Evolutionary conservation across 2,888 invertebrate species (phyloP), one percentile per base, ranked within the genome.

Genomic region (Limnephilus auricula): DNA sequence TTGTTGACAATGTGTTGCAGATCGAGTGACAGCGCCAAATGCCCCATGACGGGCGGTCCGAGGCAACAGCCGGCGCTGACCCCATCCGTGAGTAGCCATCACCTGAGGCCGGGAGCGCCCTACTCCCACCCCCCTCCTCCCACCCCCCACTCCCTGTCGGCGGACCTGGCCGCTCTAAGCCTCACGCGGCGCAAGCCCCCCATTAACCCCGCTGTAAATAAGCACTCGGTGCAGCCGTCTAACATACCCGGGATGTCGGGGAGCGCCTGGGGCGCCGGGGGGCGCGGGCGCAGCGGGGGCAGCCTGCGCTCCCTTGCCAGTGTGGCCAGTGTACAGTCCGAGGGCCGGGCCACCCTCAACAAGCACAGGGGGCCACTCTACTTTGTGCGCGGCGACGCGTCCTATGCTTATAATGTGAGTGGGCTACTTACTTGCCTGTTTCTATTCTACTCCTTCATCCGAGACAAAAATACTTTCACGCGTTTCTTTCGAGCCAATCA

Each of bases 1-100:
- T 34, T 82, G 37, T 89, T 34, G 65, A 91, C 79, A 50, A 82
- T 84, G 37, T 40, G 31, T 93, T 91, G 95, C 95, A 95, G 96
- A 95, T 95, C 96, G 94, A 95, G 97, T 94, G 97, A 96, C 95
- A 96, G 97, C 95, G 95, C 97, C 94, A 96, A 96, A 94, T 96
- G 96, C 93, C 92, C 95, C 95, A 94, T 92, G 93, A 93, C 93
- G 93, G 91, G 93, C 93, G 90, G 93, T 93, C 89, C 93, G 92
- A 87, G 93, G 93, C 93, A 93, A 93, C 93, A 94, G 92, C 93
- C 93, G 93, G 85, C 92, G 93, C 91, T 93, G 93, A 92, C 94
- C 45, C 90, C 91, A 31, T 91, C 93, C 78, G 92, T 92, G 93
- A 93, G 93, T 93, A 93, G 93, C 82, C 78, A 31, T n/a, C 78